Base-by-base conservation (phyloP, 2,888 invertebrate genomes). In the Brachyopa scutellaris region DNA sequence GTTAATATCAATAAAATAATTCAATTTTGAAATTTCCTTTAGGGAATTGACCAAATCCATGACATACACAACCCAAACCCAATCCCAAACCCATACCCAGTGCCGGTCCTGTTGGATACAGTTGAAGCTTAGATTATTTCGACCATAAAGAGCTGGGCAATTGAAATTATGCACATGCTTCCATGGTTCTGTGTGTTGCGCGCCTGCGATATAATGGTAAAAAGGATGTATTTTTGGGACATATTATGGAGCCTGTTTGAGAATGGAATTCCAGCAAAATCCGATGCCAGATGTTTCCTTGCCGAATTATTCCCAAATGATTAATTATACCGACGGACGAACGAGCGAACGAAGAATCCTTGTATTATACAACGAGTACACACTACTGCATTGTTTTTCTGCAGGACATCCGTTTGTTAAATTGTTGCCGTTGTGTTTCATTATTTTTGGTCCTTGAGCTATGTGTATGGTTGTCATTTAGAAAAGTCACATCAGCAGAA, bases 271-370 rank as follows among this genome's bases (percentile, higher is more conserved):
- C 62, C 74, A 55, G 40, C 36, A n/a, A 57, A 80, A 66, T 82
- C 40, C 70, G 59, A 8, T 19, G 36, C 51, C 82, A 82, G 82
- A 70, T 82, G 77, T 61, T 77, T 59, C 59, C 70, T 23, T 59
- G 64, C 29, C 33, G 70, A 77, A 82, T 82, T 77, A 82, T 77
- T 38, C 77, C 66, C 82, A 70, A 77, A 72, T 66, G 70, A 82
- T 82, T 82, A 82, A 82, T 82, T 82, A 72, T 31, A 19, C 33
- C 33, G n/a, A n/a, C n/a, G n/a, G n/a, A n/a, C n/a, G n/a, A n/a
- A n/a, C n/a, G 9, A 23, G 19, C 11, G 45, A 26, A 36, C 15
- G 42, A n/a, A 38, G 11, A 29, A 51, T 64, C 21, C 26, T 42
- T 64, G 57, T 49, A 23, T 57, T 33, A 26, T 31, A n/a, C 2